Evolutionary conservation across 2,888 invertebrate genomes (phyloP).

Genomic region (Smittia sp.): DNA sequence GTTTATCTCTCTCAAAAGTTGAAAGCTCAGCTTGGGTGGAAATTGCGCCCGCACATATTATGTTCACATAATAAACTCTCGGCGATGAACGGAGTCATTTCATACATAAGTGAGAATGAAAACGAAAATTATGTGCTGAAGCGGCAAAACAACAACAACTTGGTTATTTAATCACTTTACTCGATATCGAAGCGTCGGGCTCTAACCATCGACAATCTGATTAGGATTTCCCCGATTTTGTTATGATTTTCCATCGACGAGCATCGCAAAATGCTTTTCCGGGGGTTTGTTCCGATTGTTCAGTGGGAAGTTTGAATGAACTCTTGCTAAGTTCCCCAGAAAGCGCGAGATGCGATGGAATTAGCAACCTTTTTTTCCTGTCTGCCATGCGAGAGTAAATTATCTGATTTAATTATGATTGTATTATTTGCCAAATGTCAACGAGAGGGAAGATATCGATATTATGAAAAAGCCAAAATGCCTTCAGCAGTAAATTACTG

Average conservation of each 20-base stretch:
- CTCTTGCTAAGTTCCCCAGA: not conserved
- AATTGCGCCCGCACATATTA: not conserved
- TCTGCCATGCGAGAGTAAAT: not conserved
- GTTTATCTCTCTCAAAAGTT: not conserved
- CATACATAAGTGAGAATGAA: slow-evolving; percentile 26
- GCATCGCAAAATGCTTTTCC: not conserved
- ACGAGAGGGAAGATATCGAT: slow-evolving; percentile 27
- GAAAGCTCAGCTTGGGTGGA: too few species aligned
- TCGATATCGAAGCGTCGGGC: not conserved
- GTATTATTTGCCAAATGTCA: slow-evolving; percentile 34
- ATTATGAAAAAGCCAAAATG: slow-evolving; percentile 24
- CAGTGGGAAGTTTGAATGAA: not conserved
- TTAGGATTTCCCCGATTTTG: not conserved
- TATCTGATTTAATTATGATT: slow-evolving; percentile 29
- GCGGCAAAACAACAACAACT: not conserved
- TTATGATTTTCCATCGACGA: not conserved
- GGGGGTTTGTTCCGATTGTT: not conserved
- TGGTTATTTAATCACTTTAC: slow-evolving; percentile 12
- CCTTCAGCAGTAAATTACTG: slow-evolving; percentile 29
- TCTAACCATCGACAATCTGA: not conserved
- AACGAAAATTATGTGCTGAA: slow-evolving; percentile 34
- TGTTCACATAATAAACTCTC: slow-evolving; percentile 20
- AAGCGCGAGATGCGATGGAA: not conserved
- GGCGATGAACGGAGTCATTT: not conserved
- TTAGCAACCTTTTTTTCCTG: not conserved